phyloP scores from a whole-genome alignment of 2,113 vertebrate species.

The Hemiscyllium ocellatum region DNA sequence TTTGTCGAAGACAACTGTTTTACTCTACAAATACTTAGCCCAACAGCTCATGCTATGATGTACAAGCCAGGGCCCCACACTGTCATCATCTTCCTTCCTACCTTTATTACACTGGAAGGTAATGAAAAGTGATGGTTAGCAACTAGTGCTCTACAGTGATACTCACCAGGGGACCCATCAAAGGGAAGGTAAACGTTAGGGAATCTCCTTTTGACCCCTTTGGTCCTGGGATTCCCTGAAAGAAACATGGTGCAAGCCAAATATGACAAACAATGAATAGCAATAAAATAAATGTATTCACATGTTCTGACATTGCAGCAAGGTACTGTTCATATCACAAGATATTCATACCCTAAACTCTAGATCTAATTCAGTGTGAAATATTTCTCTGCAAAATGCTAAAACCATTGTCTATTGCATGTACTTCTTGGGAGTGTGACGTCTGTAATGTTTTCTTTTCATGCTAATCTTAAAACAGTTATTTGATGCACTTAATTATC shows the following conservation, averaged over 20 bases:
- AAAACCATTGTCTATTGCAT: not conserved
- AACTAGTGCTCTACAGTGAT: not conserved
- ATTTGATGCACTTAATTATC: not conserved
- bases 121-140: not conserved
- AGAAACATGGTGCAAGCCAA: not conserved
- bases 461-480: not conserved
- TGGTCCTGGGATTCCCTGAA: not conserved
- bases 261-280: not conserved
- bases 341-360: not conserved
- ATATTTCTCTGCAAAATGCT: not conserved
- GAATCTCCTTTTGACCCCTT: constrained; percentile 26
- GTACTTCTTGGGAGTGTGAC: not conserved
- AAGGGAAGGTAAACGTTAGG: not conserved
- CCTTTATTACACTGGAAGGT: not conserved
- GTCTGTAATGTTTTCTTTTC: not conserved
- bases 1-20: not conserved
- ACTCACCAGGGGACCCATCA: not conserved
- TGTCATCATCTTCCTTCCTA: not conserved
- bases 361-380: not conserved
- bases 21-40: not conserved
- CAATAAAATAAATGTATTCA: not conserved
- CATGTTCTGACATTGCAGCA: not conserved
- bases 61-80: not conserved
- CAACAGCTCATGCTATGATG: not conserved
- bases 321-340: not conserved